Evolutionary conservation across 2,888 invertebrate genomes (phyloP), one percentile per base, ranked within the genome.

Genomic region (Ypsolopha sequella): DNA sequence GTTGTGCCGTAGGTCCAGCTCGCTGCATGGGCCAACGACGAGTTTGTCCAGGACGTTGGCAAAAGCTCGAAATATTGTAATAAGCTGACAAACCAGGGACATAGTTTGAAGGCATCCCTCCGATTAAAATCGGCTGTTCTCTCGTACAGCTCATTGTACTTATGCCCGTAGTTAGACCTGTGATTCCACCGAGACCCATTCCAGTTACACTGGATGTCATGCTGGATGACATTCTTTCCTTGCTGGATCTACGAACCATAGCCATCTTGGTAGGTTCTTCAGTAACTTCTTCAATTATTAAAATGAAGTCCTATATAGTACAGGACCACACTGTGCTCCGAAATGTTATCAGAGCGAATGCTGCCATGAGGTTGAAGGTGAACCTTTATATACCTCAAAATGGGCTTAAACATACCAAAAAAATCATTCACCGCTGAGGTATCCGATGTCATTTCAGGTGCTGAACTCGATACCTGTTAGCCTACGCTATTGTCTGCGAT

Each of bases 131-230:
- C 63, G 76, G 86, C 65, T 85, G 87, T 2, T 88, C 87, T 52
- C 80, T 73, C 67, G 75, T 76, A 63, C 87, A 86, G 60, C 73
- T 86, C 54, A 87, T 65, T 14, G 80, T 75, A 55, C 79, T 80
- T 69, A 87, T 81, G 52, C 80, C 85, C 41, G 84, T 69, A 36
- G 85, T 80, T 33, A 87, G 61, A 52, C 82, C 85, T 54, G 85
- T 79, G 54, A 87, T 76, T 50, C 85, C 86, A 36, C 85, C 86
- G 59, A 87, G 73, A 43, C 87, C 85, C 85, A 87, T 87, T 51
- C 86, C 81, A 61, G 87, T 87, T 75, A 87, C 81, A 62, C 86
- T 87, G 52, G 87, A 87, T 50, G 81, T 87, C 84, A 81, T 87
- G 68, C 81, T 86, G 53, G 80, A 80, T 60, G 87, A 85, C 86